Evolutionary conservation across 2,113 vertebrate species (phyloP), one percentile per base, ranked within the genome.

Genomic region (Pseudorectes ferrugineus): DNA sequence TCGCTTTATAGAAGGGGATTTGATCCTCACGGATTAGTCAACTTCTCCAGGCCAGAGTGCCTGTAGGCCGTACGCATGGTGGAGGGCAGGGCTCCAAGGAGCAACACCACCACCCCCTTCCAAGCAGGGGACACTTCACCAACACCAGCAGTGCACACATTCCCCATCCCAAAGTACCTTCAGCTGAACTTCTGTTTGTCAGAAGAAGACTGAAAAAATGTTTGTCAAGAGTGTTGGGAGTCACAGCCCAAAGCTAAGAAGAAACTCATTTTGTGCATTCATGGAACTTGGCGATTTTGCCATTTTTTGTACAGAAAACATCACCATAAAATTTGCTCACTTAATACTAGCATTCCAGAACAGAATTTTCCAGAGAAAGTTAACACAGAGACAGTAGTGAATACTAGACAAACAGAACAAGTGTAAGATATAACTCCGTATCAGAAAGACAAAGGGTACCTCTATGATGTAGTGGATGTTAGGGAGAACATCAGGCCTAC

Each of bases 41-140:
- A 0, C 4, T 78, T 77, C 57, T 67, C 22, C 31, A 42, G 38
- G 57, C 9, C 76, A 65, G 12, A 49, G 35, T 25, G 35, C 35
- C n/a, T 12, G 5, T 8, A 68, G 33, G 18, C 25, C 0, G 0
- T 0, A 8, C 31, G 25, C 58, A 76, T 1, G 7, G 66, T 26
- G 7, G 43, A 85, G 42, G 22, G 19, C 36, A 77, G 26, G 12
- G 35, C 23, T 76, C 19, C 26, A 62, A 74, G 0, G 2, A 86
- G 62, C 33, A 80, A 67, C 26, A 68, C 10, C 17, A 79, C 19
- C 6, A 42, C 29, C 4, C 7, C 9, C 29, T 59, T 85, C 45
- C 57, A 76, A 65, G 45, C 31, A 76, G 16, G 8, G 20, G 11
- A 36, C 17, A 36, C 75, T 78, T 85, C 71, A 72, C 12, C 3